phyloP scores from a whole-genome alignment of 2,113 vertebrate genomes.

The Hippoglossus stenolepis region DNA sequence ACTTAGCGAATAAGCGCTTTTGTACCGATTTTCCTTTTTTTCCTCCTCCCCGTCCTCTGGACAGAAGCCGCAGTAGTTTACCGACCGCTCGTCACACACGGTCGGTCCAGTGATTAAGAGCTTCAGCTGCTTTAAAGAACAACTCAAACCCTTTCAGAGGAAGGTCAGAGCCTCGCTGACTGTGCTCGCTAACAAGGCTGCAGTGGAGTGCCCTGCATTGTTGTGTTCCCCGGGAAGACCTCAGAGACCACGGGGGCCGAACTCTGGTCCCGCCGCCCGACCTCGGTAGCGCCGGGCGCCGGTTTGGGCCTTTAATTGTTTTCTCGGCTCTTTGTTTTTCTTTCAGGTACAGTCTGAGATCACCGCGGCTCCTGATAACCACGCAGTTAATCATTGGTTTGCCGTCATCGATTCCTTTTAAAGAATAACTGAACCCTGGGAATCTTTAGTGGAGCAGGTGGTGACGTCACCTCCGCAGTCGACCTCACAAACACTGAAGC shows the following conservation, averaged over 20 bases:
- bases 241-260: conserved; percentile 33
- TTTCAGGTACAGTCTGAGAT: neutral
- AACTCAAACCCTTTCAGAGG: neutral
- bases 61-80: neutral
- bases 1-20: neutral
- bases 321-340: neutral
- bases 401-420: neutral
- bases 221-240: conserved; percentile 25
- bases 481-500: no score
- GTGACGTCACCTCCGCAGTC: neutral
- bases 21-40: neutral
- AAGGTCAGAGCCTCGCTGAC: conserved; percentile 35
- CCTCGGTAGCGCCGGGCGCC: neutral
- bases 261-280: conserved; percentile 24
- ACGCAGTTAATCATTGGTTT: conserved; percentile 21
- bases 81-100: neutral
- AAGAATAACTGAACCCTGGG: neutral
- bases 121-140: conserved; percentile 44
- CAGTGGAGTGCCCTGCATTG: conserved; percentile 28
- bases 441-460: neutral
- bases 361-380: neutral
- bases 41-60: rapidly evolving
- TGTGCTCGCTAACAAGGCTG: conserved; percentile 29
- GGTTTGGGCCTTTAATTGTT: neutral
- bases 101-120: conserved; percentile 49